Base-by-base conservation (phyloP, 2,888 invertebrate genomes). In the Abrostola tripartita region DNA sequence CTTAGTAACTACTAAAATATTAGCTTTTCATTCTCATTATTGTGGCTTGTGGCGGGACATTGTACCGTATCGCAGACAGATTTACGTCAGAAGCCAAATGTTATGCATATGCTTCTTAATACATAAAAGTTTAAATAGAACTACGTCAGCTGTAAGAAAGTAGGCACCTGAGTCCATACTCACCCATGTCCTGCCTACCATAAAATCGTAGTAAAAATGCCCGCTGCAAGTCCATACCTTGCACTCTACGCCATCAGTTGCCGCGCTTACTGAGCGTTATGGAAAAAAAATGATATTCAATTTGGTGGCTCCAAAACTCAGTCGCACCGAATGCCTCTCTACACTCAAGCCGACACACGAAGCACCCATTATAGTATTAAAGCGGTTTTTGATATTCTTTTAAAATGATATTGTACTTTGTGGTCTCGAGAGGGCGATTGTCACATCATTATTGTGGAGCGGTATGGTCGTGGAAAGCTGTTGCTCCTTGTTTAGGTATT, bases 331-430 rank as follows among this genome's bases (percentile, higher is more conserved):
- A 14, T 9, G 40, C 36, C 36, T 50, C 11, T 35, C 50, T 36
- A 10, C 6, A 36, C 37, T 37, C 10, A 12, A 11, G 12, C 35
- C 9, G 35, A 41, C 49, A 24, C 35, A 11, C 37, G n/a, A 35
- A 56, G 55, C 41, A 14, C 5, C 52, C 61, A 61, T 57, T 66
- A 49, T n/a, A 52, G 38, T 52, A 11, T 8, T 40, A 40, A 40
- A 71, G 49, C 49, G 50, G 67, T 50, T 61, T 41, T 52, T 56
- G 72, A 71, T 67, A 56, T 62, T 62, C 59, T 51, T 53, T 67
- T 62, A 61, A 61, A 42, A 62, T 51, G 44, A 57, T 53, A 60
- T 62, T 62, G 55, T 56, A 36, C n/a, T n/a, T 14, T 37, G 12
- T 37, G 52, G 44, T 71, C 72, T 24, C 62, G 0, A 37, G 53